Base-by-base conservation (phyloP, 2,113 vertebrate genomes). In the Ageneiosus marmoratus region DNA sequence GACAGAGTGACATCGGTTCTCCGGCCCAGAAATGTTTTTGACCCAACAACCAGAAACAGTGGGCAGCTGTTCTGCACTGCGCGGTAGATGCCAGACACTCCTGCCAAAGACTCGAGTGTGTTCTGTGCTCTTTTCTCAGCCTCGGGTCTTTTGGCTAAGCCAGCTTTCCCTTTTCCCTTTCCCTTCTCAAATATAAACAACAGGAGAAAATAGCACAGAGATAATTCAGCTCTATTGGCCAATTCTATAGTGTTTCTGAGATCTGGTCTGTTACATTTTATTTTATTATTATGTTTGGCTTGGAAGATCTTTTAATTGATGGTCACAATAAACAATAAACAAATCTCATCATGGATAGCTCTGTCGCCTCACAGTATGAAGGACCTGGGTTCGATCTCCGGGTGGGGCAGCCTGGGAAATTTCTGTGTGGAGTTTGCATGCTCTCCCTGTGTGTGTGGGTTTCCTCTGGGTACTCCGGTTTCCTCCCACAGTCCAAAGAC, bases 81-180 rank as follows among this genome's bases (percentile, higher is more conserved):
- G 53, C 24, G 44, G 50, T n/a, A 53, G 29, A 53, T 86, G 86
- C 86, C 87, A 87, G 81, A 27, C 70, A 24, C 48, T 50, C 56
- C 7, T 89, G 88, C 84, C 86, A 86, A 87, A 65, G 60, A 58
- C 83, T 88, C 37, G 53, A 83, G 69, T 82, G 69, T 82, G 70
- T 53, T 82, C 48, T 82, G 86, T 84, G 86, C 85, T 86, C 81
- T 77, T 86, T 81, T 74, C 77, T 12, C 53, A 65, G 82, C 69
- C 44, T 79, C 58, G 20, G 67, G 82, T 77, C n/a, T 77, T 86
- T 32, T 67, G 48, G 27, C 6, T 22, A n/a, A 83, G 84, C 77
- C 74, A 60, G 32, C 63, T 74, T 41, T 27, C 44, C 69, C 69
- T 27, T 74, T 51, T 77, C 60, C 55, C 29, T 77, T 55, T 50